Evolutionary conservation across 2,797 vertebrate species (phyloP).

Genomic region (Coilia nasus): DNA sequence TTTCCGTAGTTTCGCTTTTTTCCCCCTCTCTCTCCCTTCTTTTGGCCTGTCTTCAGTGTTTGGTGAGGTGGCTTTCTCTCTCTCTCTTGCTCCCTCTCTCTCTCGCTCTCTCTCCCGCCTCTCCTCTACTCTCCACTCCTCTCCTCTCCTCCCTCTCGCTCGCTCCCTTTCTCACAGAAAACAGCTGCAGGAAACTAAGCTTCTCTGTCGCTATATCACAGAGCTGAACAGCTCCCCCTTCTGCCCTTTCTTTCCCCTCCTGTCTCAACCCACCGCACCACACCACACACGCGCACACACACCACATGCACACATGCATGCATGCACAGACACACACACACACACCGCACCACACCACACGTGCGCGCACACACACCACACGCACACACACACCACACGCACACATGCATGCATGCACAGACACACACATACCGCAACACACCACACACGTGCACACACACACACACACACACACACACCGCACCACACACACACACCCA

Average conservation of each 20-base stretch:
- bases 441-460: too few species aligned
- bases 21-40: constrained; percentile 57
- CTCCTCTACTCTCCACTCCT: constrained; percentile 1
- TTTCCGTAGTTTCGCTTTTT: not conserved
- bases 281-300: too few species aligned
- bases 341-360: too few species aligned
- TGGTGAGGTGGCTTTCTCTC: constrained; percentile 73
- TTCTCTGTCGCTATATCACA: constrained; percentile 56
- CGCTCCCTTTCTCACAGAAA: constrained; percentile 56
- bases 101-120: constrained; percentile 34
- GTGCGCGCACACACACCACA: too few species aligned
- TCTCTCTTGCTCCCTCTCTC: constrained; percentile 42
- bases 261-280: not conserved
- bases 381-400: too few species aligned
- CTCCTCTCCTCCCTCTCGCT: constrained; percentile 40
- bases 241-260: constrained; percentile 39
- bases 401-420: too few species aligned
- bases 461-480: too few species aligned
- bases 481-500: too few species aligned
- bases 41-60: constrained; percentile 71
- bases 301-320: too few species aligned
- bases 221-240: constrained; percentile 44
- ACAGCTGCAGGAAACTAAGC: constrained; percentile 67
- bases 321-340: too few species aligned
- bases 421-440: too few species aligned